A percentile compares a stretch with the other conserved stretches of the same genome.
These are phyloP conservation scores for Parazoanthus atlanticus DNA, from an alignment of 92 coral and sea anemone genomes.

Conservation along the genomic window DNA sequence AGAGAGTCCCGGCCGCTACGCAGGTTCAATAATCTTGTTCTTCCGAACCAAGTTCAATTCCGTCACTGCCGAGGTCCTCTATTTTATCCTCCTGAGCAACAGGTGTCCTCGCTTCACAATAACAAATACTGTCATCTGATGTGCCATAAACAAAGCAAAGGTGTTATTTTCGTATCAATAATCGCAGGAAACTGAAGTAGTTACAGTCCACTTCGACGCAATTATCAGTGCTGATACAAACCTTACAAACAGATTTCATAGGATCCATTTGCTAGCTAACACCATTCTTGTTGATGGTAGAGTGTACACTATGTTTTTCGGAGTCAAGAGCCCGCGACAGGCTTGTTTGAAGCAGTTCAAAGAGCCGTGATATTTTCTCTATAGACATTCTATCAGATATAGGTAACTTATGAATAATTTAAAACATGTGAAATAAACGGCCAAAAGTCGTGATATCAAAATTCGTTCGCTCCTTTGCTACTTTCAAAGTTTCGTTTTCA, in stretches of 20 bases:
- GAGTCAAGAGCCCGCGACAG: not conserved
- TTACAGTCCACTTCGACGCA: not conserved
- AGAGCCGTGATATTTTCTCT: constrained; percentile 15
- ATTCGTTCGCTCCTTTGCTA: not conserved
- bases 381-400: constrained; percentile 35
- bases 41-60: not conserved
- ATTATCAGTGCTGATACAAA: not conserved
- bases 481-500: too few species aligned
- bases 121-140: not conserved
- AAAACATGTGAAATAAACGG: constrained; percentile 6
- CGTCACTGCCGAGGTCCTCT: not conserved
- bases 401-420: constrained; percentile 38
- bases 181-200: not conserved
- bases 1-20: not conserved
- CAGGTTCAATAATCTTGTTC: not conserved
- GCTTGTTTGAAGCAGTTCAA: constrained; percentile 4
- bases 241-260: not conserved
- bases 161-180: not conserved
- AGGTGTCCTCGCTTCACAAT: not conserved
- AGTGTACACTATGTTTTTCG: not conserved
- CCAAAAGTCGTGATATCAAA: constrained; percentile 6
- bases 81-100: constrained; percentile 24
- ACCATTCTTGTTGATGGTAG: too few species aligned
- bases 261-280: not conserved
- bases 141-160: not conserved